phyloP scores from a whole-genome alignment of 2,888 invertebrate genomes.

The Sesia bembeciformis region DNA sequence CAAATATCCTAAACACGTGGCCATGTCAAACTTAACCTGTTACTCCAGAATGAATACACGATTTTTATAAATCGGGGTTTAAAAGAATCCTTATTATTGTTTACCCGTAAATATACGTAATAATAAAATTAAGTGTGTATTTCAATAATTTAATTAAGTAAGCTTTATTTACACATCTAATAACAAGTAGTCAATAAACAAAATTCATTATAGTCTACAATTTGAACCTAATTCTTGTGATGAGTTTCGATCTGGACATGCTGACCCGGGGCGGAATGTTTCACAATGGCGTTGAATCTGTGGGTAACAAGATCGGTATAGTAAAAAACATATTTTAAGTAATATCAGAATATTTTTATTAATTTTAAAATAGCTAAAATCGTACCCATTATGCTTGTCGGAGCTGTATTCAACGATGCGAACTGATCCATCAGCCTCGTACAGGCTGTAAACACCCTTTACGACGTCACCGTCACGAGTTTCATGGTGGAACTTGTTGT shows the following conservation, averaged over 20 bases:
- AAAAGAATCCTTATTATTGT: not conserved
- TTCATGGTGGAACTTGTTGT: constrained; percentile 76
- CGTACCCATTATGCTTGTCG: constrained; percentile 73
- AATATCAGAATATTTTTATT: not conserved
- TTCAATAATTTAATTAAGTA: constrained; percentile 13
- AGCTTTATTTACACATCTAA: constrained; percentile 50
- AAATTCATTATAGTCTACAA: constrained; percentile 18
- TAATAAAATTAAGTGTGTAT: not conserved
- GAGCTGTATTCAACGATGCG: constrained; percentile 76
- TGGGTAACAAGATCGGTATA: constrained; percentile 9
- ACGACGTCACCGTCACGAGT: constrained; percentile 76
- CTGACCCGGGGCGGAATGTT: constrained; percentile 64
- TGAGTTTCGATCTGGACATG: constrained; percentile 51
- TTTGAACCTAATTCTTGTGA: constrained; percentile 34
- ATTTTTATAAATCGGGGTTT: too few species aligned
- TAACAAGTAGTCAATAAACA: constrained; percentile 26
- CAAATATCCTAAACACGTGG: too few species aligned
- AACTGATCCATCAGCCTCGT: constrained; percentile 75
- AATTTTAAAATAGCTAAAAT: not conserved
- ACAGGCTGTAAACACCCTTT: constrained; percentile 76
- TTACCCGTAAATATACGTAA: not conserved
- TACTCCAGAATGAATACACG: too few species aligned
- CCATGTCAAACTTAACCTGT: too few species aligned
- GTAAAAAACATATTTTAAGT: too few species aligned
- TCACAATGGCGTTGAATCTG: constrained; percentile 76